phyloP scores from a whole-genome alignment of 2,888 invertebrate genomes.

The Drosophila nr. fundita region DNA sequence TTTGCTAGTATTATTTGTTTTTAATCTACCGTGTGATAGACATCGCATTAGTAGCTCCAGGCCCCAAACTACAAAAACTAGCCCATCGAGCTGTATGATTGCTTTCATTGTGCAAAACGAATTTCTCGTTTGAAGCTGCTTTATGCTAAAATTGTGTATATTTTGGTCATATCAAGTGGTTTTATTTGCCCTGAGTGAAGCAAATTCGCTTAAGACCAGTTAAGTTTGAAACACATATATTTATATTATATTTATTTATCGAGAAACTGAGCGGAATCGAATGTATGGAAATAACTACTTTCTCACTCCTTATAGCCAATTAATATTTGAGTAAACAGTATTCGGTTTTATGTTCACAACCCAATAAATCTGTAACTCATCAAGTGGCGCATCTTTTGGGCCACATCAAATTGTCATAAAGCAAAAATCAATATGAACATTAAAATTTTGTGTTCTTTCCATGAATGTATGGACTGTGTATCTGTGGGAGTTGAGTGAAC shows the following conservation, averaged over 20 bases:
- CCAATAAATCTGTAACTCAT: conserved; percentile 25
- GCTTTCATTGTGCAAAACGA: conserved; percentile 16
- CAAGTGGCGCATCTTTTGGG: conserved; percentile 16
- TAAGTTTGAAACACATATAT: not conserved
- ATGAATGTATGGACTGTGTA: conserved; percentile 23
- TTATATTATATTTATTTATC: not conserved
- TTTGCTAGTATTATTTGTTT: conserved; percentile 62
- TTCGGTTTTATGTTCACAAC: not conserved
- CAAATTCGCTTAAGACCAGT: not conserved
- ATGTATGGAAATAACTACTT: not conserved
- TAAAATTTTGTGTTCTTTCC: conserved; percentile 31
- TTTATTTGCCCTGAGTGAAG: not conserved
- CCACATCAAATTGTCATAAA: conserved; percentile 60
- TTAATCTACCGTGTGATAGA: conserved; percentile 64
- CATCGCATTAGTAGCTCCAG: conserved; percentile 30
- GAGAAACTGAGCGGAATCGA: not conserved
- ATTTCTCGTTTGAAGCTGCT: conserved; percentile 25
- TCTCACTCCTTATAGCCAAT: conserved; percentile 1
- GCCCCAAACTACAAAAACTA: conserved; percentile 3
- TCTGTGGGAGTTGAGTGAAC: conserved; percentile 24
- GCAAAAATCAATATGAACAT: conserved; percentile 71
- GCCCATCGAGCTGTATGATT: conserved; percentile 12
- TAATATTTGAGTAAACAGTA: conserved; percentile 4
- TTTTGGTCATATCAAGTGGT: not conserved
- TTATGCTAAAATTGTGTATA: not conserved